Base-by-base conservation (phyloP, 2,113 vertebrate species). In the Cochlearius cochlearius region DNA sequence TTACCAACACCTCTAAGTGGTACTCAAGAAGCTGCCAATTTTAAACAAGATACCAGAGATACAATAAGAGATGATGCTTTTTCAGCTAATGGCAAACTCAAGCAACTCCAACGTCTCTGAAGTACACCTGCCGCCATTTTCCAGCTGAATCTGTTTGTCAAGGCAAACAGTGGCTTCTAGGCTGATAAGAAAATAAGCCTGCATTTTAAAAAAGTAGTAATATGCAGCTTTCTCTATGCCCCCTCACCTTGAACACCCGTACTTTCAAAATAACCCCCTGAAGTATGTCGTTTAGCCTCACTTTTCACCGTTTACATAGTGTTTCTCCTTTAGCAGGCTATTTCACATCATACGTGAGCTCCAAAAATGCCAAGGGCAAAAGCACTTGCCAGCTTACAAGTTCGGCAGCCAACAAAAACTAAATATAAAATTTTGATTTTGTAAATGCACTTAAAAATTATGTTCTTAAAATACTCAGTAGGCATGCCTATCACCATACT, bases 171-270 rank as follows among this genome's bases (percentile, higher is more conserved):
- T 8, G 68, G 39, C 43, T 81, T 77, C 49, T 2, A 64, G 8
- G 32, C 0, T 10, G 43, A 3, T 21, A 63, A 49, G 36, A 76
- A 87, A 81, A 75, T 15, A 66, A 74, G 15, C 1, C 38, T 11
- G 15, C 10, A 22, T 43, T 69, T 41, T 43, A 43, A 43, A 38
- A 36, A 50, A 41, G 7, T 1, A 43, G 6, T 18, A 58, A 49
- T 3, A 38, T 0, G 0, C 1, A 38, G 39, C 20, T 79, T 86
- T 71, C 62, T 49, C 20, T 66, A 19, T 13, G 32, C 8, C n/a
- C 50, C 22, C 49, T 71, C 68, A 67, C 29, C 21, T 11, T n/a
- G 18, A 74, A 64, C 5, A 34, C 18, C 76, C 15, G 5, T 22
- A 41, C 27, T 38, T 76, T 62, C 49, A n/a, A 60, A 64, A 56